These are phyloP conservation scores for Garrulus glandarius DNA, from an alignment of 2,797 vertebrate genomes.

Conservation along the genomic window DNA sequence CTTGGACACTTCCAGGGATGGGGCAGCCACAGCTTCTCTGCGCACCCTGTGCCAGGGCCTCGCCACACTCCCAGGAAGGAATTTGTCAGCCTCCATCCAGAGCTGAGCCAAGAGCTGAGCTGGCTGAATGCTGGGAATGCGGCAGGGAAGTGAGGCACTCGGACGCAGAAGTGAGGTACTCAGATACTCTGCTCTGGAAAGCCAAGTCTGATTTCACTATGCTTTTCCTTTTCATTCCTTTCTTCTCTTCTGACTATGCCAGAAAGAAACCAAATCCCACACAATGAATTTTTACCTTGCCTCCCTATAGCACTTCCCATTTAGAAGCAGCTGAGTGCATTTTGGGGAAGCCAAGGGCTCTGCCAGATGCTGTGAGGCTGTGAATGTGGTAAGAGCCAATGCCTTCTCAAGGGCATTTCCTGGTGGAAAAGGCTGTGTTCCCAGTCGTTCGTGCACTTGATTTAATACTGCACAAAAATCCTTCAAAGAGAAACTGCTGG, in stretches of 20 bases:
- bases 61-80: not conserved
- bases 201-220: not conserved
- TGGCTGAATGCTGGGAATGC: rapidly evolving
- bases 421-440: not conserved
- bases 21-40: not conserved
- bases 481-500: not conserved
- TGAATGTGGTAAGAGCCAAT: rapidly evolving
- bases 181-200: not conserved
- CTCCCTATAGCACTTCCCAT: not conserved
- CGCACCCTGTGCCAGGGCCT: not conserved
- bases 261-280: not conserved
- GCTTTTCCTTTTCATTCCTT: not conserved
- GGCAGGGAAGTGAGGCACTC: not conserved
- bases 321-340: not conserved
- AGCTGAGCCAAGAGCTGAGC: not conserved
- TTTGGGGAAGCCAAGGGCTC: not conserved
- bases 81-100: not conserved
- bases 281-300: not conserved
- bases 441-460: not conserved
- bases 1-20: not conserved
- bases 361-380: not conserved
- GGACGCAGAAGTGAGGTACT: not conserved
- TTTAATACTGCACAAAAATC: not conserved
- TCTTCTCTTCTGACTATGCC: not conserved
- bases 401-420: not conserved